Conservation (phyloP, 2,888 invertebrate species). For the Caenorhabditis virilis region DNA sequence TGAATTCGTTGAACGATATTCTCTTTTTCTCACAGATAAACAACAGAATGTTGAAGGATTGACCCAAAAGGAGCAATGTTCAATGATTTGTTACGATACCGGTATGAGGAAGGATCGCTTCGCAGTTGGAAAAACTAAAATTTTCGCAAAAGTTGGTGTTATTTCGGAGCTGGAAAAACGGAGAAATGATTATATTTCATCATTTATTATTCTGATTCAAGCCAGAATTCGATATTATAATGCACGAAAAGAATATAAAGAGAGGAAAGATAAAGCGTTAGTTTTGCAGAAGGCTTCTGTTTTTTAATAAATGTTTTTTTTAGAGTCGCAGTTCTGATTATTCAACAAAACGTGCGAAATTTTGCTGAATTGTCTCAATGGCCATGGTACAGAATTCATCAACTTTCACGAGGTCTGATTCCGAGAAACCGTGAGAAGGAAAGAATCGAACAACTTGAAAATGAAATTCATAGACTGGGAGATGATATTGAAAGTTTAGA, state of each 20-base stretch:
- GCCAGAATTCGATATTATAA: slow-evolving; percentile 54
- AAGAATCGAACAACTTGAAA: slow-evolving; percentile 33
- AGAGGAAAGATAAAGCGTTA: slow-evolving; percentile 38
- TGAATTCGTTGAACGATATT: slow-evolving; percentile 97
- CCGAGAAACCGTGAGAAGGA: slow-evolving; percentile 48
- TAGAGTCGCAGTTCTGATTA: slow-evolving; percentile 47
- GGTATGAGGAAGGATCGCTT: slow-evolving; percentile 44
- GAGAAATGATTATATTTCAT: slow-evolving; percentile 35
- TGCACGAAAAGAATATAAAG: slow-evolving; percentile 33
- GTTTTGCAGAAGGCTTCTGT: background rate
- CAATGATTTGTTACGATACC: slow-evolving; percentile 26
- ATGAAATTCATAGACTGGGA: slow-evolving; percentile 14
- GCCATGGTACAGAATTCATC: slow-evolving; percentile 59
- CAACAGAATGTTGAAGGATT: slow-evolving; percentile 7
- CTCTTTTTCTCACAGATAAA: slow-evolving; percentile 40
- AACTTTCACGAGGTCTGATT: slow-evolving; percentile 52
- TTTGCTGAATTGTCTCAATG: slow-evolving; percentile 51
- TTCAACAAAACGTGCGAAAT: slow-evolving; percentile 59
- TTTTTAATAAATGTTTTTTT: slow-evolving; percentile 5
- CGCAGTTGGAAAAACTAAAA: slow-evolving; percentile 59
- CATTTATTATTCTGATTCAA: slow-evolving; percentile 53
- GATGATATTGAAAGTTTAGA: slow-evolving; percentile 27
- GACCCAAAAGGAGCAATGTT: slow-evolving; percentile 20
- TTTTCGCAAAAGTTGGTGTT: slow-evolving; percentile 65
- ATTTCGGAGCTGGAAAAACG: slow-evolving; percentile 55